Evolutionary conservation across 2,888 invertebrate species (phyloP).

Genomic region (Hydrotaea cyrtoneurina): DNA sequence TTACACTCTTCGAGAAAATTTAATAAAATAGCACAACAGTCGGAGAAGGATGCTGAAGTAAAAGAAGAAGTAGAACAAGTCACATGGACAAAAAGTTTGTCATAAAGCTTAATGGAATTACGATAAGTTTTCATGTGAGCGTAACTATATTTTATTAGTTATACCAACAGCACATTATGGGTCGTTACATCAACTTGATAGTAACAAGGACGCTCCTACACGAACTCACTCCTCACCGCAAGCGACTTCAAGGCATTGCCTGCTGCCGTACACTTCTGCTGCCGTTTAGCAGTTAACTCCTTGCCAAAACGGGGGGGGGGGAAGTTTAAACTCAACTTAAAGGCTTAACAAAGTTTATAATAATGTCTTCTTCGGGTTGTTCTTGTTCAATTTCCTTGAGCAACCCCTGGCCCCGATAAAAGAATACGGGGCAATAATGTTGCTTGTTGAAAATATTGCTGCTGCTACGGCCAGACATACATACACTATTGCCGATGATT

Average conservation of each 20-base stretch:
- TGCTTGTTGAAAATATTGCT: neutral
- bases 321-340: constrained; percentile 49
- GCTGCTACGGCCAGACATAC: neutral
- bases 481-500: neutral
- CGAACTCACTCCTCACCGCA: neutral
- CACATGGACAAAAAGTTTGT: neutral
- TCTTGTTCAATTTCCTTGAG: neutral
- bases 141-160: constrained; percentile 46
- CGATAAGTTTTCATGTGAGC: constrained; percentile 35
- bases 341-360: constrained; percentile 60
- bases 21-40: neutral
- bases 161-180: constrained; percentile 58
- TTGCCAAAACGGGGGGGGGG: neutral
- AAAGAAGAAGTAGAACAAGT: neutral
- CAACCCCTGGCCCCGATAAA: neutral
- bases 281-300: neutral
- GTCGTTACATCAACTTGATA: constrained; percentile 55
- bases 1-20: too few relatives aligned
- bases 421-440: neutral
- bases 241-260: neutral
- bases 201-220: constrained; percentile 42
- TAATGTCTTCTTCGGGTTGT: constrained; percentile 26
- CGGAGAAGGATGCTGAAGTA: neutral
- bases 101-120: constrained; percentile 42
- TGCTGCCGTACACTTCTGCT: neutral